These are phyloP conservation scores for Lutraria rhynchaena DNA, from an alignment of 1,140 invertebrate species.

Conservation along the genomic window DNA sequence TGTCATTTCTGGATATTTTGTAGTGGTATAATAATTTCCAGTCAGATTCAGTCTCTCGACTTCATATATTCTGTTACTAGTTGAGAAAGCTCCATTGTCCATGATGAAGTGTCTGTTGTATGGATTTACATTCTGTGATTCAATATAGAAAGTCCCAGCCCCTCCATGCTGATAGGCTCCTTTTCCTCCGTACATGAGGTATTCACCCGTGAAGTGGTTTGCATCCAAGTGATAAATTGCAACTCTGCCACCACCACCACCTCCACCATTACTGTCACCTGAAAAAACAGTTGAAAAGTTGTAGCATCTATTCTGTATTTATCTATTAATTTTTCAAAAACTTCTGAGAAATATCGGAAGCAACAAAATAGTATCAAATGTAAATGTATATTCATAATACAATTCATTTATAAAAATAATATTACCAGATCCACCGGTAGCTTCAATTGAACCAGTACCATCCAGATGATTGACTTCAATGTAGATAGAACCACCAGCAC, in stretches of 20 bases:
- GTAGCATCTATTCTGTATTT: not conserved
- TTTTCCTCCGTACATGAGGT: conserved; percentile 67
- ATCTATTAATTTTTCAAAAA: not conserved
- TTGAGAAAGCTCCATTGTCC: conserved; percentile 62
- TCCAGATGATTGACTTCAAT: conserved; percentile 68
- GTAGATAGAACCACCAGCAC: conserved; percentile 73
- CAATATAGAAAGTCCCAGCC: conserved; percentile 70
- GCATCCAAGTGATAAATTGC: conserved; percentile 68
- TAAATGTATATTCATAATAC: not conserved
- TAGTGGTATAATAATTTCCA: conserved; percentile 24
- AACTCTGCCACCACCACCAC: conserved; percentile 72
- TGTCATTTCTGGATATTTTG: not conserved
- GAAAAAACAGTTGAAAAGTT: not conserved
- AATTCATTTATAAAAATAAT: not conserved
- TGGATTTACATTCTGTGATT: conserved; percentile 55
- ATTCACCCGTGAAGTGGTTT: conserved; percentile 70
- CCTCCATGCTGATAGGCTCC: conserved; percentile 66
- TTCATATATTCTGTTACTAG: conserved; percentile 63
- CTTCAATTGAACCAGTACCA: conserved; percentile 71
- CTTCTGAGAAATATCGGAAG: not conserved
- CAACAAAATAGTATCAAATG: not conserved
- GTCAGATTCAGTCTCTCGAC: conserved; percentile 63
- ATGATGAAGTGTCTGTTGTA: conserved; percentile 57
- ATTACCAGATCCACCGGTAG: conserved; percentile 67
- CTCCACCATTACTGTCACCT: conserved; percentile 67